These are phyloP conservation scores for Cephalopholis sonnerati DNA, from an alignment of 2,113 vertebrate species.

Conservation along the genomic window DNA sequence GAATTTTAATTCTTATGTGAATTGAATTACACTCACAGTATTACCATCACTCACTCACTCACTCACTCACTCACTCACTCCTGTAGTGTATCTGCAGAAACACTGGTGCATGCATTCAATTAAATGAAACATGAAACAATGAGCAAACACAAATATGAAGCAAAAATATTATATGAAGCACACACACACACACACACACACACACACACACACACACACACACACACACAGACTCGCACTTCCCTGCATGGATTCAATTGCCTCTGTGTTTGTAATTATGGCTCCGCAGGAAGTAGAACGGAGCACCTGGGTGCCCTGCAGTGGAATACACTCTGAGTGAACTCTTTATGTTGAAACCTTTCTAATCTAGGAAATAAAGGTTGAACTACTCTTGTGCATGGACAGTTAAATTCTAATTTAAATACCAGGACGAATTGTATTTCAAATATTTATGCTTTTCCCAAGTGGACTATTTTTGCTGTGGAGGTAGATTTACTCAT, in stretches of 20 bases:
- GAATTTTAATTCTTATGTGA: slow-evolving; percentile 2
- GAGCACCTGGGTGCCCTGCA: slow-evolving; percentile 79
- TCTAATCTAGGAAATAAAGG: slow-evolving; percentile 63
- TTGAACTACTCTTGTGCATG: slow-evolving; percentile 31
- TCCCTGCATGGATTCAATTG: slow-evolving; percentile 77
- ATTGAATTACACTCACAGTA: not conserved
- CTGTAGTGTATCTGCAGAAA: slow-evolving; percentile 3
- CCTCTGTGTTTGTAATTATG: slow-evolving; percentile 80
- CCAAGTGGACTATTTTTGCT: slow-evolving; percentile 25
- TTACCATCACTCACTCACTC: not conserved
- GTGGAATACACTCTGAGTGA: slow-evolving; percentile 79
- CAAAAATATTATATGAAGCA: not conserved
- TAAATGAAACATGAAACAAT: slow-evolving; percentile 29
- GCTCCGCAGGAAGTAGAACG: slow-evolving; percentile 76
- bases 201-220: slow-evolving; percentile 25
- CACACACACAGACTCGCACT: slow-evolving; percentile 39
- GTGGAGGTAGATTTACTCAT: not conserved
- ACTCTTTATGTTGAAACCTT: slow-evolving; percentile 65
- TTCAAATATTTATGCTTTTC: slow-evolving; percentile 37
- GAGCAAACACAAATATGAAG: slow-evolving; percentile 18
- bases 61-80: slow-evolving; percentile 1
- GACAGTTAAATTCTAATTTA: slow-evolving; percentile 47
- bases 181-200: slow-evolving; percentile 22
- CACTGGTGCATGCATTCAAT: slow-evolving; percentile 17
- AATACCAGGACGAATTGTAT: slow-evolving; percentile 20